Evolutionary conservation across 30 jellyfish, hydroid and myxozoan genomes (phyloP), one percentile per base, ranked within the genome.

Genomic region (Aurelia sp.): DNA sequence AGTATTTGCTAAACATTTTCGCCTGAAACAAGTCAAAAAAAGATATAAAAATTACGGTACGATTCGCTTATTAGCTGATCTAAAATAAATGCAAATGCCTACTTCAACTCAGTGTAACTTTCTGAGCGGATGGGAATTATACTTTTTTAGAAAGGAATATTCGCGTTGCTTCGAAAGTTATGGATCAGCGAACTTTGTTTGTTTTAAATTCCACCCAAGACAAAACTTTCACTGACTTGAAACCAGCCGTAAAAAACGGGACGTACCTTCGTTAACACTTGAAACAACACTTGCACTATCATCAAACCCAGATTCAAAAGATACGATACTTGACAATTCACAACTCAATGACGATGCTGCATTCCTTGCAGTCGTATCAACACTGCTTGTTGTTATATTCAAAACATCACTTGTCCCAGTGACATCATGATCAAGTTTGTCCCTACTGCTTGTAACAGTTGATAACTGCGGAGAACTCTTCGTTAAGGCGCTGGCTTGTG

Each of bases 271-370:
- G 10, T 96, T 76, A 51, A 86, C 73, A 53, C 98, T 95, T 17
- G 99, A 95, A 0, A 93, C 91, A 76, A 95, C 75, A 72, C 99
- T 95, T 3, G 98, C 96, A n/a, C 90, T 78, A 59, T 95, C 99
- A 82, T 95, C 99, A 63, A 95, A 95, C 3, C 99, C 99, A 16
- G 99, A 95, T 57, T 95, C 99, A 69, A 87, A 95, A 2, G 99
- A 95, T 5, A 95, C 81, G 19, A 95, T 52, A 62, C 99, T 95
- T 33, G 99, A 90, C 57, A 95, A 65, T 60, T 95, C 99, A 18
- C 97, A 90, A 18, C 95, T 96, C 64, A 83, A 52, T 17, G 98
- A 83, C 11, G 97, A 82, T 2, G 80, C 62, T 0, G 87, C 96
- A 62, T 78, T 68, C 52, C 96, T 68, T 18, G 86, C 30, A 3